phyloP scores from a whole-genome alignment of 2,888 invertebrate species.

The Microplitis deprimator region DNA sequence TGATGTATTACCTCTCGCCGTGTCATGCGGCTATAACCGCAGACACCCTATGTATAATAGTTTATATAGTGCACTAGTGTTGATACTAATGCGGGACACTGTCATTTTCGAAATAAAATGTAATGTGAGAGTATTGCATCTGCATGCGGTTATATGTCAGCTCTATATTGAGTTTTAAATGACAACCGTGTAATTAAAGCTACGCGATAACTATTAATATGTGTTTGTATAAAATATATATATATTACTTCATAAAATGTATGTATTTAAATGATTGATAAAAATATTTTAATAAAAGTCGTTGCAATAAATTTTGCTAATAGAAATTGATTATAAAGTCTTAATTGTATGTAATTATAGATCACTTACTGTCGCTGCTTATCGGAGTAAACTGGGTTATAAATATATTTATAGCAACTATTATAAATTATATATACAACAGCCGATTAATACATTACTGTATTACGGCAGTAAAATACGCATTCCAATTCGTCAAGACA shows the following conservation, averaged over 20 bases:
- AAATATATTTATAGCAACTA: too few species aligned
- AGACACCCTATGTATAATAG: constrained; percentile 6
- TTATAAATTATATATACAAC: too few species aligned
- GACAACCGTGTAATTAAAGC: not conserved
- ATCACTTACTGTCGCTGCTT: not conserved
- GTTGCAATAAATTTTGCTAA: not conserved
- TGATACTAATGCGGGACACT: not conserved
- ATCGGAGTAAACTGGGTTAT: not conserved
- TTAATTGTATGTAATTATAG: not conserved
- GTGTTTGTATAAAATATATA: not conserved
- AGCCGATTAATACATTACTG: too few species aligned
- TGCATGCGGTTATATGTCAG: not conserved
- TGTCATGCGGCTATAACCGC: constrained; percentile 34
- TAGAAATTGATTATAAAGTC: not conserved
- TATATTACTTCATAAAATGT: not conserved
- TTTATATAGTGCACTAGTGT: not conserved
- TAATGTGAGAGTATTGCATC: not conserved
- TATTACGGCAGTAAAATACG: too few species aligned
- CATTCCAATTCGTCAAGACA: too few species aligned
- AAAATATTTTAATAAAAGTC: not conserved
- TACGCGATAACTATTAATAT: not conserved
- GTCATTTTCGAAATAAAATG: not conserved
- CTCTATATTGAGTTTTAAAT: constrained; percentile 1
- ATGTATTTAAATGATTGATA: not conserved
- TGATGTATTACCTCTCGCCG: constrained; percentile 49